A percentile compares a stretch with the other conserved stretches of the same genome.
phyloP scores from a whole-genome alignment of 1,140 invertebrate species.

The Meloidogyne exigua region DNA sequence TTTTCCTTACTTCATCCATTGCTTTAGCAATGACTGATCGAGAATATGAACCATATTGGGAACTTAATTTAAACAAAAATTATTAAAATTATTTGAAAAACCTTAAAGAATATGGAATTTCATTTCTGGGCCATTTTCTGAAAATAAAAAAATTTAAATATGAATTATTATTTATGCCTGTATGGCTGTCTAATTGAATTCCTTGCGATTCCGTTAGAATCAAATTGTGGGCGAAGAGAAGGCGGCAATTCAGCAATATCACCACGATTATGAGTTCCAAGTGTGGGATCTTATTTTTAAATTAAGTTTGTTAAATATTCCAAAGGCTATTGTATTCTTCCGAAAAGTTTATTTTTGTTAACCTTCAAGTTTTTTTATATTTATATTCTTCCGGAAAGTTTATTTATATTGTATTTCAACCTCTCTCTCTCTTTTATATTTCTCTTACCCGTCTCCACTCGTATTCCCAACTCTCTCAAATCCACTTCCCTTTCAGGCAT shows the following conservation, averaged over 20 bases:
- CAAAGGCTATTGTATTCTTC: too few species aligned
- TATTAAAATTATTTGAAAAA: background rate
- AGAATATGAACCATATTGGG: conserved; percentile 57
- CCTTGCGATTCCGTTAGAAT: conserved; percentile 21
- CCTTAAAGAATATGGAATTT: conserved; percentile 61
- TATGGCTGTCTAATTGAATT: conserved; percentile 24
- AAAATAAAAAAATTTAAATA: background rate
- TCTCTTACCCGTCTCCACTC: background rate
- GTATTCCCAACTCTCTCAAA: conserved; percentile 16
- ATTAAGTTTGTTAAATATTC: background rate
- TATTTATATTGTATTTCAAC: background rate
- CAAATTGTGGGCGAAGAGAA: conserved; percentile 3
- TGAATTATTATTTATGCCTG: background rate
- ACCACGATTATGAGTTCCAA: background rate
- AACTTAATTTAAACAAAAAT: conserved; percentile 13
- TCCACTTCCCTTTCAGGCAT: conserved; percentile 43
- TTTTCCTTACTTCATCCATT: conserved; percentile 39
- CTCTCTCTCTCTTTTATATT: background rate
- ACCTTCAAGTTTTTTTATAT: conserved; percentile 3
- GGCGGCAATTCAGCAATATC: background rate
- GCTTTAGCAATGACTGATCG: conserved; percentile 57
- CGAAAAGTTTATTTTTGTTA: conserved; percentile 22
- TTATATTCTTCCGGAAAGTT: background rate
- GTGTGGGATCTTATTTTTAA: background rate
- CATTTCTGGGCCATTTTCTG: conserved; percentile 59